phyloP scores from a whole-genome alignment of 2,888 invertebrate species.

The Monochamus alternatus region DNA sequence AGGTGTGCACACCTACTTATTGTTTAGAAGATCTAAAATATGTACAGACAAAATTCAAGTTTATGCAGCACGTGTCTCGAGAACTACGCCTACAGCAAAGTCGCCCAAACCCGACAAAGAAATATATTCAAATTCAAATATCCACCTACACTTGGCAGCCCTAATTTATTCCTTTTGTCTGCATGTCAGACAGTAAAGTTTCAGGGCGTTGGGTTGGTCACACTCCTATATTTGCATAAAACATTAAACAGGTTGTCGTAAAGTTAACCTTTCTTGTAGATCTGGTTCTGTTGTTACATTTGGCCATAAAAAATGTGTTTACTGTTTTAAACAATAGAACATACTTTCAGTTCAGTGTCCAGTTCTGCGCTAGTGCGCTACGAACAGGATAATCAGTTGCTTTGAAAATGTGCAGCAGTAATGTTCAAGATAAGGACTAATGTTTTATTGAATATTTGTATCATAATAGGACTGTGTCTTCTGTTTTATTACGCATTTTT shows the following conservation, averaged over 20 bases:
- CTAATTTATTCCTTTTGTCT: no score
- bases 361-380: not conserved
- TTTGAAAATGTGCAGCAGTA: constrained; percentile 38
- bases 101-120: no score
- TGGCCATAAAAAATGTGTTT: constrained; percentile 28
- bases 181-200: no score
- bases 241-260: constrained; percentile 36
- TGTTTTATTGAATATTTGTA: constrained; percentile 55
- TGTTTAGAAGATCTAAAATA: no score
- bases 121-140: no score
- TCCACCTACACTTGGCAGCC: no score
- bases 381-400: not conserved
- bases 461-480: constrained; percentile 53
- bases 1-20: no score
- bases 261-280: constrained; percentile 40
- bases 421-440: constrained; percentile 53
- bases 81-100: no score
- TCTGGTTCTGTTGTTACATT: constrained; percentile 33
- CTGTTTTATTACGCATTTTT: constrained; percentile 56
- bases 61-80: no score
- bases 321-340: constrained; percentile 32
- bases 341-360: constrained; percentile 6
- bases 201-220: no score
- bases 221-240: not conserved
- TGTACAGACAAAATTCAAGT: no score